These are phyloP conservation scores for Neodiprion lecontei DNA, from an alignment of 1,140 invertebrate genomes.

Conservation along the genomic window DNA sequence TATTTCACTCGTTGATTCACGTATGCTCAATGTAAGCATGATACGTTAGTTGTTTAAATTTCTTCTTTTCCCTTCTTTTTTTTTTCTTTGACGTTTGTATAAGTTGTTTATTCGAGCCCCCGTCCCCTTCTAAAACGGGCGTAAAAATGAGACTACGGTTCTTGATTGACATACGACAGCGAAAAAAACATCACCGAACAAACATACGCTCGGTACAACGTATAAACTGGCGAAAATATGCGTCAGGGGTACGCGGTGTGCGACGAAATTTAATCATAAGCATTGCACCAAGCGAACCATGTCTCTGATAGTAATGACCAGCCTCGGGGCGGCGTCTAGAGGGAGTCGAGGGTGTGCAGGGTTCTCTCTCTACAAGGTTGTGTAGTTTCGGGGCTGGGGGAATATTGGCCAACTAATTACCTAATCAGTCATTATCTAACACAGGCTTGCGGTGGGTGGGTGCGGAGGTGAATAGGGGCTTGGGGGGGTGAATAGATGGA, in stretches of 20 bases:
- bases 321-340: background rate
- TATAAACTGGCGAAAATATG: too few relatives aligned
- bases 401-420: conserved; percentile 52
- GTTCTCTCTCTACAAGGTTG: background rate
- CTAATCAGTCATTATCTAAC: conserved; percentile 51
- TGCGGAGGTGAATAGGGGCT: conserved; percentile 35
- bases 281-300: background rate
- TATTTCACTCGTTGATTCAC: too few relatives aligned
- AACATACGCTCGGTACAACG: too few relatives aligned
- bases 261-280: background rate
- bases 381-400: conserved; percentile 13
- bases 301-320: conserved; percentile 3
- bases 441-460: conserved; percentile 28
- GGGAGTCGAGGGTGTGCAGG: background rate
- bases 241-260: background rate
- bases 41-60: too few relatives aligned
- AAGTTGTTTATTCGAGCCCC: too few relatives aligned
- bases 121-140: too few relatives aligned
- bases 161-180: too few relatives aligned
- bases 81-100: too few relatives aligned
- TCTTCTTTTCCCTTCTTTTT: too few relatives aligned
- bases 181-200: too few relatives aligned
- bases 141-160: too few relatives aligned
- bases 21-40: too few relatives aligned
- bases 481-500: conserved; percentile 20